Evolutionary conservation across 2,888 invertebrate species (phyloP).

Genomic region (Bugulina stolonifera): DNA sequence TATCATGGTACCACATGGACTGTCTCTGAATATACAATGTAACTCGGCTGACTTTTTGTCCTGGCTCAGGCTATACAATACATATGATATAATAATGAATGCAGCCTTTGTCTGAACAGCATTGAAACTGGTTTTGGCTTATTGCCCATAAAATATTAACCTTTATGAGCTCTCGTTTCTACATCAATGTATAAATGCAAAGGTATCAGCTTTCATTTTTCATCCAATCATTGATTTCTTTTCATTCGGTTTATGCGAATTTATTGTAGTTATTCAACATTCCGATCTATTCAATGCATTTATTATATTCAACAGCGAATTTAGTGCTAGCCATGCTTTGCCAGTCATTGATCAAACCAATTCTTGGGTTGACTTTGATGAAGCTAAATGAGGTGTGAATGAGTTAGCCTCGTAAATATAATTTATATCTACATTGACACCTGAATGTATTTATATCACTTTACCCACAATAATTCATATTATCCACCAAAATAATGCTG

Average conservation of each 20-base stretch:
- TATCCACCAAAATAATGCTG: too few relatives aligned
- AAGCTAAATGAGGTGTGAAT: neutral
- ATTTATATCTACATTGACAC: too few relatives aligned
- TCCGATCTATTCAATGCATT: neutral
- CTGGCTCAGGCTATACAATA: too few relatives aligned
- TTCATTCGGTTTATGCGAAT: neutral
- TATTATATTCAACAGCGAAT: neutral
- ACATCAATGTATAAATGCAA: neutral
- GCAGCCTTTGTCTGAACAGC: too few relatives aligned
- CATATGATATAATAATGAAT: too few relatives aligned
- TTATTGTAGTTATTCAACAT: neutral
- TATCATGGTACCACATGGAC: too few relatives aligned
- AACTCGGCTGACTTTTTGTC: too few relatives aligned
- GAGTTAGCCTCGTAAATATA: too few relatives aligned
- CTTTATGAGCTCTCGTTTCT: neutral
- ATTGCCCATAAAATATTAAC: neutral
- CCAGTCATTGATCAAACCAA: neutral
- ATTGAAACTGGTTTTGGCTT: neutral
- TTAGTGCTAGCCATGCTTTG: too few relatives aligned
- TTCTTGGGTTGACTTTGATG: neutral
- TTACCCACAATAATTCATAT: too few relatives aligned
- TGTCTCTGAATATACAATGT: too few relatives aligned
- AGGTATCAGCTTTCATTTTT: neutral
- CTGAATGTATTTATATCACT: too few relatives aligned
- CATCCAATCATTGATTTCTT: constrained; percentile 19